Evolutionary conservation across 92 coral and sea anemone genomes (phyloP).

Genomic region (Montipora capitata): DNA sequence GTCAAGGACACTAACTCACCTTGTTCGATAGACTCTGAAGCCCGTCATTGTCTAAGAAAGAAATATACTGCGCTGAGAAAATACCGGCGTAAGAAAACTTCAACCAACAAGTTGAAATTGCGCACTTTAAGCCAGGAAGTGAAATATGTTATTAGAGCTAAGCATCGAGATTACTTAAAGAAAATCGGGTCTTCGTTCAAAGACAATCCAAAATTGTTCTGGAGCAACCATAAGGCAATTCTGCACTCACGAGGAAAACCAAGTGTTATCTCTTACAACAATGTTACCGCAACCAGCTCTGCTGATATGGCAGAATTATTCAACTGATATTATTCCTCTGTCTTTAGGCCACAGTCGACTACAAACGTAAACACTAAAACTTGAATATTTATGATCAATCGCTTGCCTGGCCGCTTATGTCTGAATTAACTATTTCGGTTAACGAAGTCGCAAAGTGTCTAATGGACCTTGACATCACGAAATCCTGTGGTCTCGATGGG

Average conservation of each 20-base stretch:
- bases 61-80: constrained; percentile 53
- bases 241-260: constrained; percentile 28
- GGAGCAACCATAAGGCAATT: constrained; percentile 62
- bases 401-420: neutral
- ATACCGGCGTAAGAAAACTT: constrained; percentile 41
- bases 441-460: constrained; percentile 30
- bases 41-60: constrained; percentile 48
- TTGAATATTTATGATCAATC: constrained; percentile 22
- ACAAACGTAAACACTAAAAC: constrained; percentile 7
- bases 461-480: constrained; percentile 38
- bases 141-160: neutral
- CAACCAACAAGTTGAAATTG: constrained; percentile 50
- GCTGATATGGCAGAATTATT: constrained; percentile 4
- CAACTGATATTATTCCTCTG: neutral
- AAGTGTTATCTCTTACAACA: constrained; percentile 18
- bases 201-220: constrained; percentile 64
- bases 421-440: constrained; percentile 22
- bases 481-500: constrained; percentile 54
- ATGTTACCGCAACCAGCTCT: constrained; percentile 19
- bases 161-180: constrained; percentile 53
- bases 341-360: constrained; percentile 2
- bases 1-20: constrained; percentile 25
- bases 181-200: constrained; percentile 65
- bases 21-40: constrained; percentile 72
- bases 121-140: constrained; percentile 27